Evolutionary conservation across 2,797 vertebrate genomes (phyloP), one percentile per base, ranked within the genome.

Genomic region (Dicrostonyx torquatus): DNA sequence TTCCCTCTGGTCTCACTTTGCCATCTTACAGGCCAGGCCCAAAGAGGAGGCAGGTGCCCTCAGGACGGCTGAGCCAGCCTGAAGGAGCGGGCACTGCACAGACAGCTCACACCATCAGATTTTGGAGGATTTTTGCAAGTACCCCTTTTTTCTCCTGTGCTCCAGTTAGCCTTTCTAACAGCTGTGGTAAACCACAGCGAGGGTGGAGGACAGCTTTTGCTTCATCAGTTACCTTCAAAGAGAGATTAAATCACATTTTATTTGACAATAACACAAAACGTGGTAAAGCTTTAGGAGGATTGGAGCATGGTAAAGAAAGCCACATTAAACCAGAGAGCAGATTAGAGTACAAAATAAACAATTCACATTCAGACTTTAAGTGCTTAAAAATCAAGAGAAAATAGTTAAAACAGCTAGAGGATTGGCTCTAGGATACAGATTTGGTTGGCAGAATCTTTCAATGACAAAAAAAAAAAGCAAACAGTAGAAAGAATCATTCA

Each of bases 211-310:
- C 9, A 94, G 93, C 29, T 70, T 87, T 62, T 83, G 87, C 86
- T 96, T 84, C 94, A 92, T 90, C 97, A 98, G 94, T 83, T 97
- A 97, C 60, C 94, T 97, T 97, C 97, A 94, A 97, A 97, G 90
- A 72, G 45, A 96, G 22, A 78, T 48, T 96, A 24, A 93, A 84
- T 94, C 0, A 2, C 58, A 66, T 93, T 97, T 96, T 48, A 80
- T 80, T 95, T n/a, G 53, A 97, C 68, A 96, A 94, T 75, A 93
- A 86, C 60, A 31, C 26, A 97, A 96, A 95, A 95, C 92, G 94
- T 62, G 50, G n/a, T 89, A 94, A 77, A 58, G 93, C 93, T 87
- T 2, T 40, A 60, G 66, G 72, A 95, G 87, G 96, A 82, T 66
- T 66, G 72, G 72, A 91, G n/a, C 31, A 76, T 50, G 73, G 45